phyloP scores from a whole-genome alignment of 2,888 invertebrate genomes.

The Eudemis profundana region DNA sequence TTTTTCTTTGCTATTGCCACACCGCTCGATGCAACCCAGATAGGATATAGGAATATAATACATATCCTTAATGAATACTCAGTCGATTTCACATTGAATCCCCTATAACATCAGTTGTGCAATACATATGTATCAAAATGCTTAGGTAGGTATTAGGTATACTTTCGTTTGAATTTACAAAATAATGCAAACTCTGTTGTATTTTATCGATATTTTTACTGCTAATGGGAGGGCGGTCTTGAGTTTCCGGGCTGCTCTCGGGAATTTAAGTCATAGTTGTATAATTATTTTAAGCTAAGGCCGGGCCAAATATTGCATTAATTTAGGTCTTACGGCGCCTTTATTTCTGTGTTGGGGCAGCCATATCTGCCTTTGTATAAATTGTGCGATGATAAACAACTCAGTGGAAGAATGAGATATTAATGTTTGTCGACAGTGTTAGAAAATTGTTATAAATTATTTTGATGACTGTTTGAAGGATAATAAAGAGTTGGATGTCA shows the following conservation, averaged over 20 bases:
- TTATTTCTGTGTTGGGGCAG: slow-evolving; percentile 73
- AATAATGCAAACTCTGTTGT: slow-evolving; percentile 81
- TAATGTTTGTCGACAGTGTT: slow-evolving; percentile 85
- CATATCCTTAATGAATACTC: slow-evolving; percentile 85
- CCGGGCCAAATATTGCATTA: slow-evolving; percentile 85
- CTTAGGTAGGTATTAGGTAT: slow-evolving; percentile 83
- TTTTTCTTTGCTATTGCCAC: slow-evolving; percentile 75
- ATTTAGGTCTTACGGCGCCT: slow-evolving; percentile 77
- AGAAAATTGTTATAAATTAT: slow-evolving; percentile 87
- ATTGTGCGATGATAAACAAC: slow-evolving; percentile 77
- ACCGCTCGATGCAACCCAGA: slow-evolving; percentile 73
- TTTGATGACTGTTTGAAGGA: slow-evolving; percentile 87
- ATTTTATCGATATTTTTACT: slow-evolving; percentile 83
- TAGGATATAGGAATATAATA: slow-evolving; percentile 79
- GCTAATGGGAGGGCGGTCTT: slow-evolving; percentile 63
- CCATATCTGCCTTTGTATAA: slow-evolving; percentile 73
- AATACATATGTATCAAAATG: slow-evolving; percentile 81
- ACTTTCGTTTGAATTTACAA: slow-evolving; percentile 83
- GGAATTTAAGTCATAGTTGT: slow-evolving; percentile 81
- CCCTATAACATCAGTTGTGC: slow-evolving; percentile 80
- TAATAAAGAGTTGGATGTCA: slow-evolving; percentile 87
- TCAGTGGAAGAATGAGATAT: slow-evolving; percentile 83
- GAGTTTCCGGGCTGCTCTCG: slow-evolving; percentile 63
- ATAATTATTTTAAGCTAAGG: slow-evolving; percentile 82
- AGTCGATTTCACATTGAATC: slow-evolving; percentile 75